Evolutionary conservation across 1,140 invertebrate species (phyloP).

Genomic region (Ips typographus): DNA sequence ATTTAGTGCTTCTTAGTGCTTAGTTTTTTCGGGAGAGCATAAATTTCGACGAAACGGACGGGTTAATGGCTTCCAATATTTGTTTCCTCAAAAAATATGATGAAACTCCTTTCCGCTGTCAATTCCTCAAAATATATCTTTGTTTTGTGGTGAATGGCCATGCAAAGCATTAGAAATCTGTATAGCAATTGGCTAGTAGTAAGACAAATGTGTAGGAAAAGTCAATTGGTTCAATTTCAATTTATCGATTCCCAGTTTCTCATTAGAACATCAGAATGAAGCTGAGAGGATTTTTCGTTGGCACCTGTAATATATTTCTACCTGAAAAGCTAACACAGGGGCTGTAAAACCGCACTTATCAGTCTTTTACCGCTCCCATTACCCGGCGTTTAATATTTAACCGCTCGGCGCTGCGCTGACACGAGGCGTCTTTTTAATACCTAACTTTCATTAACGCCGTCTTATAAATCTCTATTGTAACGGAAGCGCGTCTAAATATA

Average conservation of each 20-base stretch:
- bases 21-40: slow-evolving; percentile 32
- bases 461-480: slow-evolving; percentile 50
- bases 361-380: slow-evolving; percentile 46
- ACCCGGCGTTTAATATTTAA: slow-evolving; percentile 48
- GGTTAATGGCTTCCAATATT: slow-evolving; percentile 33
- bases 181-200: no score
- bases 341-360: slow-evolving; percentile 47
- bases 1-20: slow-evolving; percentile 35
- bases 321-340: slow-evolving; percentile 30
- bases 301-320: slow-evolving; percentile 26
- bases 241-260: neutral
- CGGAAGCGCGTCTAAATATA: slow-evolving; percentile 44
- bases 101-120: neutral
- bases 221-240: no score
- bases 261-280: neutral
- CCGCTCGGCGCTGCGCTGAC: slow-evolving; percentile 44
- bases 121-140: neutral
- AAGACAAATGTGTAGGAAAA: no score
- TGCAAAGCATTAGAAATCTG: no score
- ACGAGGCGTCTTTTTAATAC: slow-evolving; percentile 49
- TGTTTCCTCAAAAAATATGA: slow-evolving; percentile 8
- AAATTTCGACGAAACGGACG: slow-evolving; percentile 27
- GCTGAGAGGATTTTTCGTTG: neutral
- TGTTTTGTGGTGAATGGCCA: no score
- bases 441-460: slow-evolving; percentile 49